phyloP scores from a whole-genome alignment of 2,113 vertebrate genomes.

The Holacanthus passer region DNA sequence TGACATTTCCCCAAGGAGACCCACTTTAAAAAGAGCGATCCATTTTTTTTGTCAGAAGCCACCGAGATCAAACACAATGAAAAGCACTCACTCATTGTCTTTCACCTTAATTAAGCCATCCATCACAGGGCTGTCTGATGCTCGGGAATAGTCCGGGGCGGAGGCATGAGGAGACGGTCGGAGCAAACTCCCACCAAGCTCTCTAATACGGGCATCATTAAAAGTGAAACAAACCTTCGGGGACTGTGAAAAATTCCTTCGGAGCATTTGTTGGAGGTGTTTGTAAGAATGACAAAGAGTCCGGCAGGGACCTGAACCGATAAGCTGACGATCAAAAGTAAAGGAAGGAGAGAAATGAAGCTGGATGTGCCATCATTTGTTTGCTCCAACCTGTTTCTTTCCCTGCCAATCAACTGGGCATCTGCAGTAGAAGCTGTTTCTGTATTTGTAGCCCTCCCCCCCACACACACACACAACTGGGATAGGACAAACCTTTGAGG shows the following conservation, averaged over 20 bases:
- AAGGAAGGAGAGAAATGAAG: constrained; percentile 21
- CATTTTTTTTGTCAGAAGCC: constrained; percentile 78
- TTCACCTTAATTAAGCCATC: constrained; percentile 86
- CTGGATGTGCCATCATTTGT: constrained; percentile 38
- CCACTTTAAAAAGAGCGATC: constrained; percentile 78
- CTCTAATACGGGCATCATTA: constrained; percentile 62
- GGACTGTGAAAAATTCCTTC: constrained; percentile 16
- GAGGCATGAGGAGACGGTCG: constrained; percentile 59
- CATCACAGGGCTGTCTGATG: constrained; percentile 81
- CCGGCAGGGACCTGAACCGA: constrained; percentile 33
- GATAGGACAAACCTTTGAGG: constrained; percentile 20
- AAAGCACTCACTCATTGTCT: constrained; percentile 85
- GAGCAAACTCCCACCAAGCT: constrained; percentile 58
- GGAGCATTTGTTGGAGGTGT: constrained; percentile 50
- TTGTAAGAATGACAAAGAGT: constrained; percentile 51
- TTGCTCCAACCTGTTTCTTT: constrained; percentile 37
- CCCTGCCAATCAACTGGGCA: constrained; percentile 48
- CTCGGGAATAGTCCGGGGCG: constrained; percentile 62
- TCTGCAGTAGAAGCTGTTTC: constrained; percentile 7
- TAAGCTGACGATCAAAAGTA: constrained; percentile 13
- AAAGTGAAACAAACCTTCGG: constrained; percentile 55
- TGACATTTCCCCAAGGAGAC: constrained; percentile 81
- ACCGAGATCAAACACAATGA: constrained; percentile 83
- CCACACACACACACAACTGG: constrained; percentile 18
- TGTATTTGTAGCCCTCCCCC: too few relatives aligned